Evolutionary conservation across 2,888 invertebrate genomes (phyloP).

Genomic region (Glyphotaelius pellucidus): DNA sequence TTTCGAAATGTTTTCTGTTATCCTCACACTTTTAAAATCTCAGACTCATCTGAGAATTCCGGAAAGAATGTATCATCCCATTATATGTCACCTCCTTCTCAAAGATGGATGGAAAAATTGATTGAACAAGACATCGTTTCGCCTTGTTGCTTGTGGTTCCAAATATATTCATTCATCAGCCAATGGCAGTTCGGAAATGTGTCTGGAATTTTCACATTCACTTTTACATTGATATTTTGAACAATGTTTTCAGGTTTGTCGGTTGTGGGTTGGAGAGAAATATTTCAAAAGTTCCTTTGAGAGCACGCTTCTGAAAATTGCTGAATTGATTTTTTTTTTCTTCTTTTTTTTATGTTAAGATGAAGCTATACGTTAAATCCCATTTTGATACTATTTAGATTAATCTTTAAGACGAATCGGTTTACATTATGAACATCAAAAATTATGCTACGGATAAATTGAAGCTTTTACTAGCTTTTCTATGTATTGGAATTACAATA

Average conservation of each 20-base stretch:
- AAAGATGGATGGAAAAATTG: constrained; percentile 28
- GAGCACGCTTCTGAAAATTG: not conserved
- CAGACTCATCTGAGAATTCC: not conserved
- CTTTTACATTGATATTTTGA: not conserved
- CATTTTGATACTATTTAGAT: no score
- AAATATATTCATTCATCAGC: not conserved
- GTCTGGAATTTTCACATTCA: not conserved
- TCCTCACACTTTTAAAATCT: not conserved
- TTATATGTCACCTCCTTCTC: constrained; percentile 35
- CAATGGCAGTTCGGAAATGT: not conserved
- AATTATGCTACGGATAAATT: no score
- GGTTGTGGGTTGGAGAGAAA: not conserved
- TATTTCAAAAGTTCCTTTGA: not conserved
- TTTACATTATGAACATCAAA: no score
- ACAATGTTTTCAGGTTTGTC: not conserved
- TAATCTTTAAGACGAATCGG: no score
- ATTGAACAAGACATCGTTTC: constrained; percentile 28
- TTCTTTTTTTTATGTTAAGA: no score
- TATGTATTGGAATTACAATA: no score
- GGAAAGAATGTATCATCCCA: constrained; percentile 32
- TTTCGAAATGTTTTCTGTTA: not conserved
- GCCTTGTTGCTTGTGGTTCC: constrained; percentile 18
- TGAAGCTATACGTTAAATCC: no score
- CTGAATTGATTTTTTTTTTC: not conserved
- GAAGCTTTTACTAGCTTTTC: no score